Evolutionary conservation across 2,113 vertebrate genomes (phyloP).

Genomic region (Myiopsitta monachus): DNA sequence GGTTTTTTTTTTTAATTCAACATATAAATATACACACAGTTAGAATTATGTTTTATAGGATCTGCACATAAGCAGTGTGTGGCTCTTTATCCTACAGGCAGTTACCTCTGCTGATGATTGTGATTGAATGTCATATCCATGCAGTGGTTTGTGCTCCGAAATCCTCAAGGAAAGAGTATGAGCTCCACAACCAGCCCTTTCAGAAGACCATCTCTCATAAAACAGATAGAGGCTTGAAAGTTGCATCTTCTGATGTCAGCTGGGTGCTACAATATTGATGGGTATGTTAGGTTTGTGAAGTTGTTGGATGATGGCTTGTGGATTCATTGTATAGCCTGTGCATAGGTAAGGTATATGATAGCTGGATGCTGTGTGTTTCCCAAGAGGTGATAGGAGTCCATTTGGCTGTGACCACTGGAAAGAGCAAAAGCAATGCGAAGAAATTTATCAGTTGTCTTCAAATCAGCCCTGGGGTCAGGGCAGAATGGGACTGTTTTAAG

Average conservation of each 20-base stretch:
- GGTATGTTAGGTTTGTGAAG: background rate
- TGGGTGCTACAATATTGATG: background rate
- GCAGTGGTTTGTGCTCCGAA: background rate
- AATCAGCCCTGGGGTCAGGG: accelerated
- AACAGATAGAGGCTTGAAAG: background rate
- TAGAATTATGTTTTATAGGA: background rate
- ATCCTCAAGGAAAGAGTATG: background rate
- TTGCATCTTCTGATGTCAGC: background rate
- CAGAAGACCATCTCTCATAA: background rate
- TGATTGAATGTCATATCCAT: accelerated
- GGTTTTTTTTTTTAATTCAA: background rate
- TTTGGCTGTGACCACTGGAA: background rate
- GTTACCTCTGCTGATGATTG: background rate
- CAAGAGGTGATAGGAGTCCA: accelerated
- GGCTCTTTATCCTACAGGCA: background rate
- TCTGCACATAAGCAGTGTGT: background rate
- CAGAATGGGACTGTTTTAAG: background rate
- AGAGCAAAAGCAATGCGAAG: background rate
- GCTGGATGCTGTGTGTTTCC: background rate
- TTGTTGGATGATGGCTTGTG: background rate
- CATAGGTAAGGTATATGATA: background rate
- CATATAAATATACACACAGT: background rate
- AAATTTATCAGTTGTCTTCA: background rate
- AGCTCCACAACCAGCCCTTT: background rate
- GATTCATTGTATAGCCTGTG: background rate